A percentile compares a stretch with the other conserved stretches of the same genome.
phyloP scores from a whole-genome alignment of 2,113 vertebrate species.

The Naja naja region DNA sequence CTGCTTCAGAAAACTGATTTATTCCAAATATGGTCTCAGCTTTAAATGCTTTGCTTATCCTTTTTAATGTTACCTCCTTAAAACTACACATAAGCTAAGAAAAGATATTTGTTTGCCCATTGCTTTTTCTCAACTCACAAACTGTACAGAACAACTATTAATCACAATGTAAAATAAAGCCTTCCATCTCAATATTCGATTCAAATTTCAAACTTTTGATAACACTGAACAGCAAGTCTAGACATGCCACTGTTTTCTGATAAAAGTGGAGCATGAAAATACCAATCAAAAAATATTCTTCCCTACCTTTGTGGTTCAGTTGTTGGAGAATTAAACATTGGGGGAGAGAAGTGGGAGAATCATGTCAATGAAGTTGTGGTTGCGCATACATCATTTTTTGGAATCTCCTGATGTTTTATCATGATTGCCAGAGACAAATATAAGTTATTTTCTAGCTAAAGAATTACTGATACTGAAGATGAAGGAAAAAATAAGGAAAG shows the following conservation, averaged over 20 bases:
- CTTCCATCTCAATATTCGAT: neutral
- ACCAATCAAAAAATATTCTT: neutral
- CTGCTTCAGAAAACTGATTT: neutral
- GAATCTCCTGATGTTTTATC: neutral
- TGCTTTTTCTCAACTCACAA: neutral
- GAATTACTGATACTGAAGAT: neutral
- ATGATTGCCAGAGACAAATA: neutral
- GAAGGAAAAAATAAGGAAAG: neutral
- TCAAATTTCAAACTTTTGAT: neutral
- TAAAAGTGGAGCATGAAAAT: neutral
- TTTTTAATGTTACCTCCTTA: neutral
- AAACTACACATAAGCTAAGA: neutral
- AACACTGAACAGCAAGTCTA: neutral
- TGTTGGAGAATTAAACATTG: neutral
- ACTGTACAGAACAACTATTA: neutral
- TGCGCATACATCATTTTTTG: neutral
- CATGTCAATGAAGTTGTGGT: neutral
- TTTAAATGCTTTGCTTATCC: neutral
- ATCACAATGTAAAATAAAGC: neutral
- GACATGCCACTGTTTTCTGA: neutral
- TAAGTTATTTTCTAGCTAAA: neutral
- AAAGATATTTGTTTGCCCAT: neutral
- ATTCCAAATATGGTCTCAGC: neutral
- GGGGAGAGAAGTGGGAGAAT: neutral
- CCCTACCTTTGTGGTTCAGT: neutral